These are phyloP conservation scores for Drosophila conformis DNA, from an alignment of 2,888 invertebrate species.

Conservation along the genomic window DNA sequence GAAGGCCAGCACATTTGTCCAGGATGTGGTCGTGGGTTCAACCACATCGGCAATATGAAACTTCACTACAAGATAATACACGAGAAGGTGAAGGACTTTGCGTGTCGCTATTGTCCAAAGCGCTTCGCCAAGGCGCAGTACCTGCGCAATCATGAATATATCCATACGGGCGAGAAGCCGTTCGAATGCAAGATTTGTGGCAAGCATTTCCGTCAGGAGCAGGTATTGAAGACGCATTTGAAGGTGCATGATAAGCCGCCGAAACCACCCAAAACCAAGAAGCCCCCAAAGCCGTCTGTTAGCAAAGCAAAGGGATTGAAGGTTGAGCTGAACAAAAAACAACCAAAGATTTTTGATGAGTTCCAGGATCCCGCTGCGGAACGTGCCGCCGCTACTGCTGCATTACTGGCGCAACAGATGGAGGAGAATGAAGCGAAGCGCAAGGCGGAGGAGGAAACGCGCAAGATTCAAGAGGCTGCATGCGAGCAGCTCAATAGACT, in stretches of 20 bases:
- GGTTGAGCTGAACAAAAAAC: slow-evolving; percentile 57
- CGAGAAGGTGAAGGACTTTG: slow-evolving; percentile 83
- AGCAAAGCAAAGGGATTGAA: slow-evolving; percentile 57
- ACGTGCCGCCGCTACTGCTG: slow-evolving; percentile 78
- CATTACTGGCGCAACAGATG: slow-evolving; percentile 78
- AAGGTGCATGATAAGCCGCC: slow-evolving; percentile 79
- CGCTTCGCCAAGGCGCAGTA: slow-evolving; percentile 84
- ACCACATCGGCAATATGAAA: slow-evolving; percentile 82
- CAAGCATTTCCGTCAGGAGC: slow-evolving; percentile 82
- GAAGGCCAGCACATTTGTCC: slow-evolving; percentile 83
- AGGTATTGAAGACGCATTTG: slow-evolving; percentile 82
- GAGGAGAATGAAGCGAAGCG: slow-evolving; percentile 80
- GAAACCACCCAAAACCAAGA: slow-evolving; percentile 58
- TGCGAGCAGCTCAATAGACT: slow-evolving; percentile 74
- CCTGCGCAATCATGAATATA: slow-evolving; percentile 83
- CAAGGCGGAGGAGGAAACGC: slow-evolving; percentile 74
- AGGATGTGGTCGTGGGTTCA: slow-evolving; percentile 82
- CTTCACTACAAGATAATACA: slow-evolving; percentile 83
- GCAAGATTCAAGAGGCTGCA: slow-evolving; percentile 81
- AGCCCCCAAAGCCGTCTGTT: slow-evolving; percentile 56
- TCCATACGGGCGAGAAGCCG: slow-evolving; percentile 83
- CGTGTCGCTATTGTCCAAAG: slow-evolving; percentile 82
- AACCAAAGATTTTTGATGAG: slow-evolving; percentile 72
- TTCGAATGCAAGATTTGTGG: slow-evolving; percentile 81
- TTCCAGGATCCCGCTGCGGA: slow-evolving; percentile 75